These are phyloP conservation scores for Acipenser ruthenus DNA, from an alignment of 2,797 vertebrate genomes.

Conservation along the genomic window DNA sequence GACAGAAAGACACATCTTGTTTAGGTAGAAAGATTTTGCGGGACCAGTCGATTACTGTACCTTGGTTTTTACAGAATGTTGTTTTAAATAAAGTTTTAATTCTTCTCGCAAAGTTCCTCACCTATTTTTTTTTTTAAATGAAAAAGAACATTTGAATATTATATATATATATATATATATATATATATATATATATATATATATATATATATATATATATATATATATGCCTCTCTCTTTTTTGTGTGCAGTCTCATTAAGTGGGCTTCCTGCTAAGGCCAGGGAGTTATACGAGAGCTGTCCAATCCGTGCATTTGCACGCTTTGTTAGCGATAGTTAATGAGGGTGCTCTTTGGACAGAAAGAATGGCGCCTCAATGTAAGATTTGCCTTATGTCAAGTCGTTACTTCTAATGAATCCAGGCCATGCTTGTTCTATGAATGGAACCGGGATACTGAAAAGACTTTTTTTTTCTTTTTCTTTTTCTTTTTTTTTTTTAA, in stretches of 20 bases:
- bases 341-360: constrained; percentile 82
- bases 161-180: no score
- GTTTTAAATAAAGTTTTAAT: constrained; percentile 6
- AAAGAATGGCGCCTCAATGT: constrained; percentile 85
- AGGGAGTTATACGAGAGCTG: constrained; percentile 83
- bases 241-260: constrained; percentile 92
- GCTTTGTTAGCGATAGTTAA: constrained; percentile 98
- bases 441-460: constrained; percentile 67
- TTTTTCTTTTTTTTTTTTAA: constrained; percentile 43
- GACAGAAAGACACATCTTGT: not conserved
- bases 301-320: constrained; percentile 95
- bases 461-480: constrained; percentile 18
- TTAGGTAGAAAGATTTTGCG: not conserved
- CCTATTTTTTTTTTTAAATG: constrained; percentile 16
- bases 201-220: no score
- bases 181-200: no score
- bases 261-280: constrained; percentile 91
- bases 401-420: constrained; percentile 96
- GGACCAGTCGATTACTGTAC: not conserved
- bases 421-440: constrained; percentile 60
- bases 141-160: constrained; percentile 59
- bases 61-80: constrained; percentile 1
- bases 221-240: constrained; percentile 45
- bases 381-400: constrained; percentile 97
- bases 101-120: constrained; percentile 47